These are phyloP conservation scores for Lydus trimaculatus DNA, from an alignment of 2,888 invertebrate genomes.

Conservation along the genomic window DNA sequence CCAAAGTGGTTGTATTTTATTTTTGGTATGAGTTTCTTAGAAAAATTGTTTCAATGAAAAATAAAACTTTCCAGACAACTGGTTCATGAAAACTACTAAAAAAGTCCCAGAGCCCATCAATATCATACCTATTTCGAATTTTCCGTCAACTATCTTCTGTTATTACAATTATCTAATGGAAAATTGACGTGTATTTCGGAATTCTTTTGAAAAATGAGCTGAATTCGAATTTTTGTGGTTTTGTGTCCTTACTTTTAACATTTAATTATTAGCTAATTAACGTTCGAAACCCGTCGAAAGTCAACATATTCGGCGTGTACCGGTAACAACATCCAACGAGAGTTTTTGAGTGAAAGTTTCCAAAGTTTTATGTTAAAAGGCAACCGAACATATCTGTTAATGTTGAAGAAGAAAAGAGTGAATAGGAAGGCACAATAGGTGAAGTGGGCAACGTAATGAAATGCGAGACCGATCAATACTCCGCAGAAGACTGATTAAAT, in stretches of 20 bases:
- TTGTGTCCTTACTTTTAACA: not conserved
- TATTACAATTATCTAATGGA: not conserved
- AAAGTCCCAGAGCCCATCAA: not conserved
- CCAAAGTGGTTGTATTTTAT: not conserved
- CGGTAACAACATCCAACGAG: not conserved
- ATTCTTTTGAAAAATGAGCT: not conserved
- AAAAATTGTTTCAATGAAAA: not conserved
- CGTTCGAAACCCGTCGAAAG: not conserved
- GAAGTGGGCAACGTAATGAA: conserved; percentile 55
- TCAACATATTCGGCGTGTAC: not conserved
- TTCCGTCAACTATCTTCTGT: not conserved
- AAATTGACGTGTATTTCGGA: no score
- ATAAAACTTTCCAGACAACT: conserved; percentile 2
- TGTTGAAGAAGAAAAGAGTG: conserved; percentile 34
- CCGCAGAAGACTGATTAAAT: conserved; percentile 58
- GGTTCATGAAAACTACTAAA: not conserved
- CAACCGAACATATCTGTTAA: conserved; percentile 8
- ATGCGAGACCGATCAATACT: conserved; percentile 58
- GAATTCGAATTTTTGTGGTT: not conserved
- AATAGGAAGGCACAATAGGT: conserved; percentile 40
- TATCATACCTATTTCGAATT: not conserved
- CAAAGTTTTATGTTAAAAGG: not conserved
- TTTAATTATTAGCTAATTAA: not conserved
- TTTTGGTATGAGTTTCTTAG: not conserved
- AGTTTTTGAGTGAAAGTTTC: not conserved